These are phyloP conservation scores for Musca vetustissima DNA, from an alignment of 1,140 invertebrate genomes.

Conservation along the genomic window DNA sequence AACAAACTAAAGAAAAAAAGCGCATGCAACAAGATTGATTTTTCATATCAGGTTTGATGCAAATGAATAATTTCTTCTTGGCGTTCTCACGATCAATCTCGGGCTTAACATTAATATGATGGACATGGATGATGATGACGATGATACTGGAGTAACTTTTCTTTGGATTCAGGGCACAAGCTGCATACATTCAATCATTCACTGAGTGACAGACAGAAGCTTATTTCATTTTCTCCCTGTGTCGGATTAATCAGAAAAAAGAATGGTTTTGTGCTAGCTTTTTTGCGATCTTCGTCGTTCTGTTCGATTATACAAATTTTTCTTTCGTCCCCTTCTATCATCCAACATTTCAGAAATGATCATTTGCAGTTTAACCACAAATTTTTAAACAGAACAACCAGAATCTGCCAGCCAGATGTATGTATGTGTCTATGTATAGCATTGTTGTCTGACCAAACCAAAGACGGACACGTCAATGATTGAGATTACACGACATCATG, in stretches of 20 bases:
- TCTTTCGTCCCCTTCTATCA: too few relatives aligned
- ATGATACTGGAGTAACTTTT: neutral
- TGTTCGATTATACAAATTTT: too few relatives aligned
- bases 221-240: neutral
- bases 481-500: constrained; percentile 14
- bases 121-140: neutral
- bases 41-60: neutral
- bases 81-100: constrained; percentile 17
- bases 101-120: neutral
- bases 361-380: too few relatives aligned
- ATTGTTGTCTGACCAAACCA: too few relatives aligned
- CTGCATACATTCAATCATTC: constrained; percentile 1
- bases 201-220: constrained; percentile 12
- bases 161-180: neutral
- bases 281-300: too few relatives aligned
- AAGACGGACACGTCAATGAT: neutral
- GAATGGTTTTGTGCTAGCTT: too few relatives aligned
- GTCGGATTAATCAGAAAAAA: too few relatives aligned
- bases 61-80: neutral
- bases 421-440: too few relatives aligned
- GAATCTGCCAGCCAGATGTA: too few relatives aligned
- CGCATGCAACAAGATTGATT: constrained; percentile 2
- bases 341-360: too few relatives aligned
- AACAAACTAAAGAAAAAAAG: neutral
- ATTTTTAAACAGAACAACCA: too few relatives aligned